Base-by-base conservation (phyloP, 1,140 invertebrate species). In the Idris sp. region DNA sequence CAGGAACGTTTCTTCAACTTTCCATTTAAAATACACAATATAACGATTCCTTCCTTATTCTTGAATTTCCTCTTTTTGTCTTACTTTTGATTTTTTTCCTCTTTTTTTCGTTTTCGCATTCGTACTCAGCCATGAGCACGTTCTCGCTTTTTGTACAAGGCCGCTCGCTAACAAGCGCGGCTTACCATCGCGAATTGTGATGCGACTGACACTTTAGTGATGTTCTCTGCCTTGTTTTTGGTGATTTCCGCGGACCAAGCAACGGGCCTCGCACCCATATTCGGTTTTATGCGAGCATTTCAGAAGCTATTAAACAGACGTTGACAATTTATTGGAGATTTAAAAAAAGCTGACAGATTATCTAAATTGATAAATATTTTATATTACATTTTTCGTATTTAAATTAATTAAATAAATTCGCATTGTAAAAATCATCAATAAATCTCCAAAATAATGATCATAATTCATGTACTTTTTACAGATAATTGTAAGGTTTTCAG, bases 141-240 rank as follows among this genome's bases (percentile, higher is more conserved):
- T 75, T 76, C 59, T 65, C 73, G 75, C 76, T 77, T 77, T 77
- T 77, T 77, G 76, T 74, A 58, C 71, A 76, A 74, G 74, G 74
- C 65, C 71, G 76, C 74, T 77, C 77, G 77, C 77, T 80, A 81
- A 79, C 78, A 81, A 82, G 76, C 78, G 68, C 74, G 73, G 73
- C 79, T 73, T 78, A 76, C 77, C 72, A 78, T 78, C 67, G 65
- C 59, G 73, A 76, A 81, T 79, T 81, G 79, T 79, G 74, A 81
- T 81, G 74, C 75, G 61, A 74, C 76, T 79, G 77, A 79, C 79
- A 81, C 77, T 79, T 81, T 81, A 81, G 77, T 74, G 76, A 81
- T 78, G 74, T 81, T 78, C 51, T 62, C 69, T 77, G 62, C 44
- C 69, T 78, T 76, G 75, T 77, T 79, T 80, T 77, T 68, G 69